These are phyloP conservation scores for Drosophila rubida DNA, from an alignment of 2,888 invertebrate genomes.

Conservation along the genomic window DNA sequence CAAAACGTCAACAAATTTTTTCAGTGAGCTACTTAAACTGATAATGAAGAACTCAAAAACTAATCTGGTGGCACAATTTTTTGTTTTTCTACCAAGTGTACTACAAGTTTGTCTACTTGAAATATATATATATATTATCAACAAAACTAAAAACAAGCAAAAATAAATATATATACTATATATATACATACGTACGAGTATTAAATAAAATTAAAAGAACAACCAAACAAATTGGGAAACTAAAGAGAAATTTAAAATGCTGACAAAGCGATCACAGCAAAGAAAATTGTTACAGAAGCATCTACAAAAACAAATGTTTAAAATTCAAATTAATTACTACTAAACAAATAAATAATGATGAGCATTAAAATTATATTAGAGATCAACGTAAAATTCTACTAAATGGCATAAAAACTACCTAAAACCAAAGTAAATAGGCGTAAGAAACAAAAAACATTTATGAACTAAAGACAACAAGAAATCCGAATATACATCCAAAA, in stretches of 20 bases:
- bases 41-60: slow-evolving; percentile 58
- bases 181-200: slow-evolving; percentile 54
- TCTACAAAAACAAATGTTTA: slow-evolving; percentile 63
- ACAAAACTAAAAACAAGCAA: slow-evolving; percentile 20
- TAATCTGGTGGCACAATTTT: slow-evolving; percentile 80
- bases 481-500: slow-evolving; percentile 43
- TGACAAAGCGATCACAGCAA: slow-evolving; percentile 30
- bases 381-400: slow-evolving; percentile 70
- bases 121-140: slow-evolving; percentile 55
- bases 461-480: slow-evolving; percentile 38
- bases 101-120: slow-evolving; percentile 75
- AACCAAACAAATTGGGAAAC: slow-evolving; percentile 28
- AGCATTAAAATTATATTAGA: slow-evolving; percentile 69
- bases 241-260: slow-evolving; percentile 26
- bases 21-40: slow-evolving; percentile 65
- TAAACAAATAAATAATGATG: slow-evolving; percentile 49
- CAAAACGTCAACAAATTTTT: slow-evolving; percentile 69
- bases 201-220: slow-evolving; percentile 51
- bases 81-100: slow-evolving; percentile 76
- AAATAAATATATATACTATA: slow-evolving; percentile 34
- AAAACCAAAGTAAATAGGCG: slow-evolving; percentile 53
- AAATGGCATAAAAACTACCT: slow-evolving; percentile 61
- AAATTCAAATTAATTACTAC: slow-evolving; percentile 72
- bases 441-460: slow-evolving; percentile 51
- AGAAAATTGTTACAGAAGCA: slow-evolving; percentile 58